phyloP scores from a whole-genome alignment of 2,888 invertebrate species.

The Miltochrista miniata region DNA sequence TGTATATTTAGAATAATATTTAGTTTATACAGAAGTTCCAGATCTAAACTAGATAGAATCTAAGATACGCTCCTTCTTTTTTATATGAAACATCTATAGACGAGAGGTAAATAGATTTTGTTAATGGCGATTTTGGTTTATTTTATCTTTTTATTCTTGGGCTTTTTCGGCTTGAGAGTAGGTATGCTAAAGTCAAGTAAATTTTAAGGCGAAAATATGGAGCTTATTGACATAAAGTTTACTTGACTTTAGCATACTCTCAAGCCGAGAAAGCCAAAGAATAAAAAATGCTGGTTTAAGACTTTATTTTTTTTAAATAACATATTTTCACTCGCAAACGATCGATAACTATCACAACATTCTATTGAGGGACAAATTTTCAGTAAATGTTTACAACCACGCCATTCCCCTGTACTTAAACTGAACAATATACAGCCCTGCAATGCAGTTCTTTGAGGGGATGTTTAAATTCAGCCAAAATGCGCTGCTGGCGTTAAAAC shows the following conservation, averaged over 20 bases:
- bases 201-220: too few relatives aligned
- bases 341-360: neutral
- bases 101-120: too few relatives aligned
- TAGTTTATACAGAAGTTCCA: neutral
- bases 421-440: conserved; percentile 39
- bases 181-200: too few relatives aligned
- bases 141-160: too few relatives aligned
- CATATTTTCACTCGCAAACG: neutral
- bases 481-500: conserved; percentile 61
- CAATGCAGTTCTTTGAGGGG: conserved; percentile 57
- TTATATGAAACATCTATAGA: too few relatives aligned
- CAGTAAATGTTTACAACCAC: conserved; percentile 15
- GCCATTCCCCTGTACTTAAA: conserved; percentile 17
- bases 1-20: neutral
- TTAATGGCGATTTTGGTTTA: too few relatives aligned
- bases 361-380: conserved; percentile 1
- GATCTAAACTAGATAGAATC: neutral
- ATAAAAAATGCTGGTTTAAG: neutral
- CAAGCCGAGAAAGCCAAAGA: too few relatives aligned
- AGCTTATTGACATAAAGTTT: too few relatives aligned
- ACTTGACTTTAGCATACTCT: too few relatives aligned
- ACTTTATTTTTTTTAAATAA: neutral
- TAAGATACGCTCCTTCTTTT: too few relatives aligned
- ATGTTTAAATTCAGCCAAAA: conserved; percentile 46
- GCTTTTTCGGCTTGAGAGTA: too few relatives aligned